Evolutionary conservation across 2,797 vertebrate species (phyloP), one percentile per base, ranked within the genome.

Genomic region (Discoglossus pictus): DNA sequence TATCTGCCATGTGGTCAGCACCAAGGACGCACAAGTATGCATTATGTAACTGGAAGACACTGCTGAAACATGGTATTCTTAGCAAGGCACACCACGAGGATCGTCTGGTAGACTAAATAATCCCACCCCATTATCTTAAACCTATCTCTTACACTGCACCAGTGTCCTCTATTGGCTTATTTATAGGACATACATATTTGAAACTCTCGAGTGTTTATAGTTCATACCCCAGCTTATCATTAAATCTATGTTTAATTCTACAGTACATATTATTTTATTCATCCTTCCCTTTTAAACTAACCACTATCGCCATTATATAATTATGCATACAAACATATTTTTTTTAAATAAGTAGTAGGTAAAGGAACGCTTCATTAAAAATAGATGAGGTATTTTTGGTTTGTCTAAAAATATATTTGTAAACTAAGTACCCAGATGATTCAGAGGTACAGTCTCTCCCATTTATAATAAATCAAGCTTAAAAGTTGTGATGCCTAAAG

Each of bases 271-370:
- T 48, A 27, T 51, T 15, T 25, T 21, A 47, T 23, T 9, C 6
- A 17, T 24, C 11, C 13, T 9, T 24, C 34, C 51, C 46, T 12
- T 34, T n/a, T 8, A 7, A 25, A 15, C 8, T 13, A 43, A 18
- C 16, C 42, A 20, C 27, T 21, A 20, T 39, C 7, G 34, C 38
- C 12, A 18, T 35, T 8, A 11, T 38, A 53, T 53, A 54, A 69
- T 48, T 18, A n/a, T n/a, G n/a, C n/a, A n/a, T n/a, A 47, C 46
- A 40, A 47, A 38, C 51, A 47, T 50, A 15, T 7, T 43, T 16
- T n/a, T 17, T 13, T 40, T 42, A 31, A 51, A 50, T 59, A 64
- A 58, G 42, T 64, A 51, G 35, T 40, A 42, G 44, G 27, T 50
- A 21, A 36, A 20, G 36, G 1, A 36, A 17, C 24, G 27, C n/a